These are phyloP conservation scores for Odontocerum albicorne DNA, from an alignment of 2,888 invertebrate species.

Conservation along the genomic window DNA sequence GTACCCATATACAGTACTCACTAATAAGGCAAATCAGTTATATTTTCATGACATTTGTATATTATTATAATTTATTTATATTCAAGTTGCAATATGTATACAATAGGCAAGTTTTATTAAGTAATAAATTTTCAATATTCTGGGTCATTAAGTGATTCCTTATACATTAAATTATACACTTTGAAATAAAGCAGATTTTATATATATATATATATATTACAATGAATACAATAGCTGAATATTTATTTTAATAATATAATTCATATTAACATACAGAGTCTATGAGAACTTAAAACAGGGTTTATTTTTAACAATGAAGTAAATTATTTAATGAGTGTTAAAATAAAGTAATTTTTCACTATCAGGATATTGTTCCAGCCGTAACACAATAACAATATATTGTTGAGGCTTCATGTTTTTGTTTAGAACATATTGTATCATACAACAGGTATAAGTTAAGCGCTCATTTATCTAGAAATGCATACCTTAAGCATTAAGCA, in stretches of 20 bases:
- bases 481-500: slow-evolving; percentile 15
- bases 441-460: no score
- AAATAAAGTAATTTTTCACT: slow-evolving; percentile 23
- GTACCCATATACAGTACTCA: slow-evolving; percentile 36
- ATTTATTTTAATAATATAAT: slow-evolving; percentile 36
- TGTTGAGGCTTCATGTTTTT: no score
- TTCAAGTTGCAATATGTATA: slow-evolving; percentile 32
- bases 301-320: slow-evolving; percentile 28
- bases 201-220: slow-evolving; percentile 17
- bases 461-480: no score
- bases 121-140: slow-evolving; percentile 32
- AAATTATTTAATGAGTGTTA: slow-evolving; percentile 26
- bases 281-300: slow-evolving; percentile 35
- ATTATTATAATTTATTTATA: slow-evolving; percentile 36
- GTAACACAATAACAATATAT: no score
- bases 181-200: slow-evolving; percentile 1
- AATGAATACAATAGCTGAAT: slow-evolving; percentile 35
- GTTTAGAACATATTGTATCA: no score
- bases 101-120: slow-evolving; percentile 29
- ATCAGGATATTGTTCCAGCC: slow-evolving; percentile 15
- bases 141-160: slow-evolving; percentile 22
- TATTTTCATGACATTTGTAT: slow-evolving; percentile 37
- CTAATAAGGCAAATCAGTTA: slow-evolving; percentile 33
- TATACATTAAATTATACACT: slow-evolving; percentile 12
- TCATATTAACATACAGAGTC: slow-evolving; percentile 38